Percentiles rank a stretch among this genome's conserved stretches.
These are phyloP conservation scores for Apodemia mormo DNA, from an alignment of 2,888 invertebrate genomes.

Conservation along the genomic window DNA sequence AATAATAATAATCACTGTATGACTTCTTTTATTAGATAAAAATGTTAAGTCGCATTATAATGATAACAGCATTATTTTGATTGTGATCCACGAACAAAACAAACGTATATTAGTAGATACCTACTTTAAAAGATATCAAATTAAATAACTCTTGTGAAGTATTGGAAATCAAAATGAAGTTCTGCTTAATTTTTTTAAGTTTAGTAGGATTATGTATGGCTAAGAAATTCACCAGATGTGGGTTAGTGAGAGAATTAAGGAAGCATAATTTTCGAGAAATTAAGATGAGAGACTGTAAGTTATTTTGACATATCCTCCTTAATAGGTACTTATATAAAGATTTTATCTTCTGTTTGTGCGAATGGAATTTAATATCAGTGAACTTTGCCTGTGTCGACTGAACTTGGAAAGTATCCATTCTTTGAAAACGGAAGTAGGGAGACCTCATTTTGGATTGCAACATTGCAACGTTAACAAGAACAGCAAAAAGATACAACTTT, in stretches of 20 bases:
- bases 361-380: neutral
- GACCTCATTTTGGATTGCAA: no score
- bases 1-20: no score
- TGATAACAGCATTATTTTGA: neutral
- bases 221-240: slow-evolving; percentile 50
- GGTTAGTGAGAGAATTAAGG: slow-evolving; percentile 50
- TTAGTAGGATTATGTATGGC: slow-evolving; percentile 34
- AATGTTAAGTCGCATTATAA: no score
- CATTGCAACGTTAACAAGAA: no score
- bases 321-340: neutral
- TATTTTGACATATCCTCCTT: neutral
- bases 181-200: neutral
- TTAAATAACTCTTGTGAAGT: neutral
- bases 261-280: slow-evolving; percentile 55
- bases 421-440: no score
- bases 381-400: no score
- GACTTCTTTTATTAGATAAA: no score
- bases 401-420: no score
- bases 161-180: neutral
- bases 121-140: neutral
- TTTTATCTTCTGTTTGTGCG: neutral
- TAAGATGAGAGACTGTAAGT: slow-evolving; percentile 57
- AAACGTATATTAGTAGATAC: neutral
- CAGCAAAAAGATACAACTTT: no score
- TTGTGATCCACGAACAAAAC: neutral